Conservation (phyloP, 2,797 vertebrate genomes). For the Spinus olivaceus region DNA sequence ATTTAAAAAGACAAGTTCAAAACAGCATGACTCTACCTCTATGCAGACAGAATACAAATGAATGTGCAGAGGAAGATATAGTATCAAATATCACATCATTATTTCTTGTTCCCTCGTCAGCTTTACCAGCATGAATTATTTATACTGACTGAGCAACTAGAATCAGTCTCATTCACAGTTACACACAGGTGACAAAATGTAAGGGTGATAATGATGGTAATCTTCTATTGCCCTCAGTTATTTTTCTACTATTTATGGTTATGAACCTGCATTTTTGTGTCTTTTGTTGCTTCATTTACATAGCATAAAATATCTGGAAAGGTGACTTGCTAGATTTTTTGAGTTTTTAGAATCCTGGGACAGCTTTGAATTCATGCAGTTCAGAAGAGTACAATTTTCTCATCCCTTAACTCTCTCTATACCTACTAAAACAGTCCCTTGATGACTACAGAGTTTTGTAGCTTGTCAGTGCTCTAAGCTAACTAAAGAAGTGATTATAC, state of each 20-base stretch:
- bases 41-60: conserved; percentile 1
- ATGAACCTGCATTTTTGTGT: background rate
- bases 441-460: background rate
- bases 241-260: background rate
- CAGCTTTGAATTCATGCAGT: background rate
- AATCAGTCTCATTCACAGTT: conserved; percentile 20
- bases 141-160: background rate
- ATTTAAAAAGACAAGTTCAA: conserved; percentile 13
- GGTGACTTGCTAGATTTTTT: background rate
- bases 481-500: background rate
- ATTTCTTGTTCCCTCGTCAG: conserved; percentile 25
- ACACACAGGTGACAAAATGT: conserved; percentile 3
- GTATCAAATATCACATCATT: background rate
- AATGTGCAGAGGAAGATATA: background rate
- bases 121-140: conserved; percentile 51
- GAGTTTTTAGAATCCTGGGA: background rate
- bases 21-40: background rate
- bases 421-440: background rate
- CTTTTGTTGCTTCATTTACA: background rate
- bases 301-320: background rate
- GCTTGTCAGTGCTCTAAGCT: background rate
- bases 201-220: background rate
- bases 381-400: background rate
- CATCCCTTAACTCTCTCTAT: background rate
- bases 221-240: background rate